These are phyloP conservation scores for Sycon ciliatum DNA, from an alignment of 37 sponge, comb jelly and placozoan species.

Conservation along the genomic window DNA sequence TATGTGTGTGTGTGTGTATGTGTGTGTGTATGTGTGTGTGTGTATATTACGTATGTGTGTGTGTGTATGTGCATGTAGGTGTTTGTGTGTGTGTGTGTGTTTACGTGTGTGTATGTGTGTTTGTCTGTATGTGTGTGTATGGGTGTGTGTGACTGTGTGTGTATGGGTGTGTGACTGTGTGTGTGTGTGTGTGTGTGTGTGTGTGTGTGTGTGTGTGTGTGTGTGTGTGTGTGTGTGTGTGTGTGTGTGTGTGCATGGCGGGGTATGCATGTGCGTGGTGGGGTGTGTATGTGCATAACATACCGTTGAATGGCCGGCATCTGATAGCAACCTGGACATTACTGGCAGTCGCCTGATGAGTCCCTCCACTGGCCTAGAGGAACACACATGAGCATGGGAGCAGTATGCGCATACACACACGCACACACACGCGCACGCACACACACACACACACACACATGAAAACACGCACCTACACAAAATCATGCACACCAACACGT, in stretches of 20 bases:
- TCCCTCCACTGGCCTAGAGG: too few species aligned
- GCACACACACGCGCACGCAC: too few species aligned
- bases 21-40: too few species aligned
- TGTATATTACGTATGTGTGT: too few species aligned
- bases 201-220: constrained; percentile 18
- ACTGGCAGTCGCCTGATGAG: neutral
- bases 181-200: constrained; percentile 14
- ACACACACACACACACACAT: too few species aligned
- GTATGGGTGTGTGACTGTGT: constrained; percentile 12
- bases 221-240: neutral
- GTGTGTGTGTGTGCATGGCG: neutral
- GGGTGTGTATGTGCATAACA: neutral
- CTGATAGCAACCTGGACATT: constrained; percentile 11
- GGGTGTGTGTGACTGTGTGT: neutral
- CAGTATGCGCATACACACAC: too few species aligned
- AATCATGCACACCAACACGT: too few species aligned
- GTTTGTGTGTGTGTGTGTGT: constrained; percentile 9
- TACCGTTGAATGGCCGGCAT: constrained; percentile 15
- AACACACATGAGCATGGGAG: too few species aligned
- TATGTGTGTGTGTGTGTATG: too few species aligned
- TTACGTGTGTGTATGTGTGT: constrained; percentile 9
- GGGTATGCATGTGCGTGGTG: neutral
- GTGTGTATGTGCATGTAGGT: too few species aligned
- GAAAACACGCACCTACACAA: too few species aligned
- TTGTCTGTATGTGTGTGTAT: neutral